phyloP scores from a whole-genome alignment of 1,140 invertebrate genomes.

The Chrysopa pallens region DNA sequence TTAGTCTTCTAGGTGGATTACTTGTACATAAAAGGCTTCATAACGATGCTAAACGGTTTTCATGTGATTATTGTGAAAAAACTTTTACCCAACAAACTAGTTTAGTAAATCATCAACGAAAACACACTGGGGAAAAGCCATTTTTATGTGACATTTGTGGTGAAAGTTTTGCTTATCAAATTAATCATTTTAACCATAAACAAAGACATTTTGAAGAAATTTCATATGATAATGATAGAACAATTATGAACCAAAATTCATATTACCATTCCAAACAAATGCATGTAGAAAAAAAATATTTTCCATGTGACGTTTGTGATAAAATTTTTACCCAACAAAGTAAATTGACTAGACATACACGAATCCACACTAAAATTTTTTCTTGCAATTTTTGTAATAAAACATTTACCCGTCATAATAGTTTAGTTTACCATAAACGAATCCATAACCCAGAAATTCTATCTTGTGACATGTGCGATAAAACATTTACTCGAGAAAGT shows the following conservation, averaged over 20 bases:
- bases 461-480: neutral
- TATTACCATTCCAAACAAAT: too few species aligned
- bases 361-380: neutral
- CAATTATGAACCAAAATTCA: too few species aligned
- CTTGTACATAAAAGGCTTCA: too few species aligned
- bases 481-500: constrained; percentile 17
- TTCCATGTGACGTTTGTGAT: neutral
- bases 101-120: constrained; percentile 10
- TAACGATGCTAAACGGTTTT: too few species aligned
- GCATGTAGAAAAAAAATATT: neutral
- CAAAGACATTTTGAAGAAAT: too few species aligned
- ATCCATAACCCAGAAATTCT: neutral
- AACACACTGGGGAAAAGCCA: constrained; percentile 15
- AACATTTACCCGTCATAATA: neutral
- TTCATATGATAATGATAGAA: too few species aligned
- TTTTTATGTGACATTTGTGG: too few species aligned
- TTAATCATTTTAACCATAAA: too few species aligned
- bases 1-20: too few species aligned
- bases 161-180: too few species aligned
- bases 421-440: neutral
- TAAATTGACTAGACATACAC: neutral
- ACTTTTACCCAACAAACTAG: constrained; percentile 6
- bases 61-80: too few species aligned
- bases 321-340: neutral
- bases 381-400: constrained; percentile 2